A percentile compares a stretch with the other conserved stretches of the same genome.
Conservation (phyloP, 1,140 invertebrate species). For the Drosophila rufa region DNA sequence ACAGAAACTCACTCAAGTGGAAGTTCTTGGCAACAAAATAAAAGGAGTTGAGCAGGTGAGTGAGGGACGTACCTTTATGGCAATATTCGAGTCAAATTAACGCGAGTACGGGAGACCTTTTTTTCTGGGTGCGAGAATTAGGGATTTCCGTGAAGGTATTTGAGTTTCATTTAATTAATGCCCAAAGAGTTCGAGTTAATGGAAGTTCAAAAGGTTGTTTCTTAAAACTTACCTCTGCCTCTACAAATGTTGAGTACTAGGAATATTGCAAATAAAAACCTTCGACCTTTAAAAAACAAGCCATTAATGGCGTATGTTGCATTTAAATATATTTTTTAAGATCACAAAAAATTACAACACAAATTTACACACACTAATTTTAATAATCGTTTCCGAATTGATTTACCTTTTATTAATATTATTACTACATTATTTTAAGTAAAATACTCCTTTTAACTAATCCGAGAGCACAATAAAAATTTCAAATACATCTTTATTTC, state of each 20-base stretch:
- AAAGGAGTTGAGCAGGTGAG: conserved; percentile 57
- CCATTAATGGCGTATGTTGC: too few species aligned
- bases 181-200: conserved; percentile 4
- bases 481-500: too few species aligned
- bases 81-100: conserved; percentile 24
- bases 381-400: too few species aligned
- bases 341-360: too few species aligned
- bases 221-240: too few species aligned
- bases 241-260: too few species aligned
- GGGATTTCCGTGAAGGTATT: conserved; percentile 7
- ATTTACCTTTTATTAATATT: too few species aligned
- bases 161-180: conserved; percentile 10
- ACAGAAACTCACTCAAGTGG: conserved; percentile 63
- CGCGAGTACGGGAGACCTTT: conserved; percentile 1
- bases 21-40: conserved; percentile 34
- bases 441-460: neutral
- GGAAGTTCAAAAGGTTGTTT: neutral
- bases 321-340: too few species aligned
- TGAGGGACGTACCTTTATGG: neutral
- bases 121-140: neutral
- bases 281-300: too few species aligned
- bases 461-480: neutral
- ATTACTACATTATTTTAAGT: too few species aligned
- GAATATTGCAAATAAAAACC: too few species aligned
- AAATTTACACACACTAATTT: too few species aligned